Percentiles rank a stretch among this genome's conserved stretches.
These are phyloP conservation scores for Hippocampus zosterae DNA, from an alignment of 2,113 vertebrate genomes.

Conservation along the genomic window DNA sequence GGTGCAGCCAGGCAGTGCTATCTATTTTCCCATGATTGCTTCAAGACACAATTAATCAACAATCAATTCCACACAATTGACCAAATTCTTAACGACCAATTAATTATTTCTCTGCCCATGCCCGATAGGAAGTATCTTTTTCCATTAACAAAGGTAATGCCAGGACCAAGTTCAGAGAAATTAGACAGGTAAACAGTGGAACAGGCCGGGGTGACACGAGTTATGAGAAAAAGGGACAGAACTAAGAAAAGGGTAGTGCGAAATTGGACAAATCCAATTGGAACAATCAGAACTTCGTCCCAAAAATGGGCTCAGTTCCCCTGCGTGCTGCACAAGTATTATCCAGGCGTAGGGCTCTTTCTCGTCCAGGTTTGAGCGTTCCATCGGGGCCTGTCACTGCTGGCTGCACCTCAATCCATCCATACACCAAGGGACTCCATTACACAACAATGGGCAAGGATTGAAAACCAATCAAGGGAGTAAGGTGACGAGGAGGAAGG, in stretches of 20 bases:
- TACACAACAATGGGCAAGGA: constrained; percentile 65
- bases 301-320: constrained; percentile 35
- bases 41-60: not conserved
- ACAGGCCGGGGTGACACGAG: constrained; percentile 3
- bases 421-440: constrained; percentile 63
- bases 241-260: constrained; percentile 23
- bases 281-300: constrained; percentile 30
- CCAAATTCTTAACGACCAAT: not conserved
- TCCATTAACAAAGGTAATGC: constrained; percentile 22
- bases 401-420: constrained; percentile 56
- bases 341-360: constrained; percentile 1
- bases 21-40: not conserved
- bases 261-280: constrained; percentile 34
- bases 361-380: constrained; percentile 37
- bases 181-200: constrained; percentile 7
- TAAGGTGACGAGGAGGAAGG: constrained; percentile 44
- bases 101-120: not conserved
- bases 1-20: not conserved
- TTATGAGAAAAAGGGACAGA: not conserved
- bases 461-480: constrained; percentile 64
- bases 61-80: constrained; percentile 1
- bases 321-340: constrained; percentile 37
- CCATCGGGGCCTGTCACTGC: constrained; percentile 44
- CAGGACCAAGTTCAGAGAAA: constrained; percentile 10
- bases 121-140: constrained; percentile 12